Percentiles rank a stretch among this genome's conserved stretches.
Evolutionary conservation across 23 tunicate genomes (phyloP).

Genomic region (Oikopleura dioica): DNA sequence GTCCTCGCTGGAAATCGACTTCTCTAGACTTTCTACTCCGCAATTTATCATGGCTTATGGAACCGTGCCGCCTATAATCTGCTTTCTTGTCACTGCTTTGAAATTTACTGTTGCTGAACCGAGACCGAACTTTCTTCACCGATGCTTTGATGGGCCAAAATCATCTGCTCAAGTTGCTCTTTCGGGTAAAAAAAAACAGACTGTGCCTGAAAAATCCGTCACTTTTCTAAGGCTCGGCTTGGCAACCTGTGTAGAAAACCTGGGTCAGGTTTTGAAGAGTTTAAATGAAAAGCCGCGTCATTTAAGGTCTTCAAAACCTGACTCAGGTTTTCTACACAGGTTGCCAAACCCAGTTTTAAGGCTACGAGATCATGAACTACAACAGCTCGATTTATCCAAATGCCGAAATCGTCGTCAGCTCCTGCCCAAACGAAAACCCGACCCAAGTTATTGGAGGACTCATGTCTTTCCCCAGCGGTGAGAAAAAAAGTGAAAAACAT

Average conservation of each 20-base stretch:
- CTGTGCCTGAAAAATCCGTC: no score
- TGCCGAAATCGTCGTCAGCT: not conserved
- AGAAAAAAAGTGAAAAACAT: not conserved
- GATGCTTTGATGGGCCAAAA: not conserved
- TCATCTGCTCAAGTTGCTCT: not conserved
- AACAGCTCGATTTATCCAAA: no score
- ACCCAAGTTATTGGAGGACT: not conserved
- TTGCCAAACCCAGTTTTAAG: no score
- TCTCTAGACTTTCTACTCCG: no score
- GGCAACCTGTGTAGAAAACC: not conserved
- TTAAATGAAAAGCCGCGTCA: no score
- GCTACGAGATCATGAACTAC: no score
- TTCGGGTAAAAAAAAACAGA: not conserved
- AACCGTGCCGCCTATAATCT: not conserved
- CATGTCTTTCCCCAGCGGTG: not conserved
- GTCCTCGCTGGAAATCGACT: no score
- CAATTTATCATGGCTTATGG: not conserved
- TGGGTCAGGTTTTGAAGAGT: not conserved
- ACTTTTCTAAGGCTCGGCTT: no score
- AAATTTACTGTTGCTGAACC: slow-evolving; percentile 2
- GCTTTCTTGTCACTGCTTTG: not conserved
- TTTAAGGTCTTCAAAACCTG: no score
- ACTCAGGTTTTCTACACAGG: no score
- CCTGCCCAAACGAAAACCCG: not conserved
- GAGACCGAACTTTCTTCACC: not conserved